Conservation (phyloP, 2,113 vertebrate species). For the Pseudorasbora parva region DNA sequence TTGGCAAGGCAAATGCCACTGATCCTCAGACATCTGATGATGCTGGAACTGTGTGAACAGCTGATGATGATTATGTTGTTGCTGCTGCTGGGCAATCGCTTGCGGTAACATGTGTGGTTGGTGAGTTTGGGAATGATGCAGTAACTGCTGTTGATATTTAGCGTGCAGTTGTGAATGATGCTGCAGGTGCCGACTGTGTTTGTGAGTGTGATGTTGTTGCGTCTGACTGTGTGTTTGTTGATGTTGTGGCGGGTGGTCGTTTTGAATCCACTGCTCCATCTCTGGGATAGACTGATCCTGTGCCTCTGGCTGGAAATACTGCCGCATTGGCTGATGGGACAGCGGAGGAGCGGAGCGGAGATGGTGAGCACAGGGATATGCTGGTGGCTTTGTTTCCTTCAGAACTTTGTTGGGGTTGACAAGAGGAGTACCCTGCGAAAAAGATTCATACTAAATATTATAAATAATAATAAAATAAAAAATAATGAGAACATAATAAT, state of each 20-base stretch:
- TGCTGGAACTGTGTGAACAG: slow-evolving; percentile 15
- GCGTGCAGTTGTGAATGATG: slow-evolving; percentile 33
- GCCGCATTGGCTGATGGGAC: slow-evolving; percentile 51
- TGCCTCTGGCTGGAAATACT: slow-evolving; percentile 27
- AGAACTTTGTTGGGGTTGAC: slow-evolving; percentile 75
- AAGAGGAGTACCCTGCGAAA: slow-evolving; percentile 44
- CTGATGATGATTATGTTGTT: background rate
- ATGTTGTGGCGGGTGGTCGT: slow-evolving; percentile 33
- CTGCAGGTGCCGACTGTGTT: slow-evolving; percentile 39
- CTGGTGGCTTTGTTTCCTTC: slow-evolving; percentile 75
- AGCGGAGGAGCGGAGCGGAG: slow-evolving; percentile 48
- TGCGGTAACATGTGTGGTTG: slow-evolving; percentile 35
- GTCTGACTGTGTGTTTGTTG: slow-evolving; percentile 35
- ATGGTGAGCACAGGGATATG: slow-evolving; percentile 73
- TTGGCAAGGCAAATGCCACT: slow-evolving; percentile 32
- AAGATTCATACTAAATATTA: background rate
- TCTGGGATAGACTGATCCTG: slow-evolving; percentile 45
- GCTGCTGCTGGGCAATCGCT: slow-evolving; percentile 17
- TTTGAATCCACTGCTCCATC: slow-evolving; percentile 44
- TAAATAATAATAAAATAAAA: too few species aligned
- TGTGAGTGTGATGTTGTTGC: slow-evolving; percentile 17
- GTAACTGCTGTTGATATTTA: slow-evolving; percentile 54
- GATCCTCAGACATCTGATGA: slow-evolving; percentile 24
- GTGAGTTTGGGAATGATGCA: slow-evolving; percentile 44
- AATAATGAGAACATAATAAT: too few species aligned